Conservation (phyloP, 2,797 vertebrate species). For the Anableps anableps region DNA sequence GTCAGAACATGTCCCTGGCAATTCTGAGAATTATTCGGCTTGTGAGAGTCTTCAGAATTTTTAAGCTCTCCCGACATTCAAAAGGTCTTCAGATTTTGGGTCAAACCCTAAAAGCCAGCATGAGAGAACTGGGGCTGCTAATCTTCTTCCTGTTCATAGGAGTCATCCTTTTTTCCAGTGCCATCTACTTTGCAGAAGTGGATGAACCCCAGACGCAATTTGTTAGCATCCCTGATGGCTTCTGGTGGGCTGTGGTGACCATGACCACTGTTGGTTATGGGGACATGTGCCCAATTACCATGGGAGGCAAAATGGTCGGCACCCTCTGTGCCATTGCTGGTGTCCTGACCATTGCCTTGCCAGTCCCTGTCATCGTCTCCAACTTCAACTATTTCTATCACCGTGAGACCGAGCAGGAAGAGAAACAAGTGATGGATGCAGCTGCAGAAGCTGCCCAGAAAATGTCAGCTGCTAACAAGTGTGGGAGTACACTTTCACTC, state of each 20-base stretch:
- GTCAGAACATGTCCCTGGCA: slow-evolving; percentile 96
- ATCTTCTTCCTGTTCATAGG: slow-evolving; percentile 99
- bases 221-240: slow-evolving; percentile 96
- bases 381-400: slow-evolving; percentile 99
- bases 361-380: slow-evolving; percentile 97
- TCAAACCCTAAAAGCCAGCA: slow-evolving; percentile 92
- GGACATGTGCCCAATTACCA: slow-evolving; percentile 96
- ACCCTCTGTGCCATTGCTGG: slow-evolving; percentile 96
- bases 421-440: slow-evolving; percentile 87
- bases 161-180: slow-evolving; percentile 98
- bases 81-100: slow-evolving; percentile 94
- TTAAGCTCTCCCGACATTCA: slow-evolving; percentile 95
- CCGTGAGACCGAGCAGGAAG: slow-evolving; percentile 92
- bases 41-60: slow-evolving; percentile 95
- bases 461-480: slow-evolving; percentile 77
- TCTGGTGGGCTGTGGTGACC: slow-evolving; percentile 99
- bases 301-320: slow-evolving; percentile 97
- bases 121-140: slow-evolving; percentile 91
- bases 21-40: slow-evolving; percentile 94
- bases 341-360: slow-evolving; percentile 95
- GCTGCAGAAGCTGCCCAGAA: slow-evolving; percentile 86
- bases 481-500: slow-evolving; percentile 87
- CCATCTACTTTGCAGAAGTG: slow-evolving; percentile 97
- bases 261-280: slow-evolving; percentile 99
- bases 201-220: slow-evolving; percentile 97